Evolutionary conservation across 2,888 invertebrate species (phyloP).

Genomic region (Mesochorus sp.): DNA sequence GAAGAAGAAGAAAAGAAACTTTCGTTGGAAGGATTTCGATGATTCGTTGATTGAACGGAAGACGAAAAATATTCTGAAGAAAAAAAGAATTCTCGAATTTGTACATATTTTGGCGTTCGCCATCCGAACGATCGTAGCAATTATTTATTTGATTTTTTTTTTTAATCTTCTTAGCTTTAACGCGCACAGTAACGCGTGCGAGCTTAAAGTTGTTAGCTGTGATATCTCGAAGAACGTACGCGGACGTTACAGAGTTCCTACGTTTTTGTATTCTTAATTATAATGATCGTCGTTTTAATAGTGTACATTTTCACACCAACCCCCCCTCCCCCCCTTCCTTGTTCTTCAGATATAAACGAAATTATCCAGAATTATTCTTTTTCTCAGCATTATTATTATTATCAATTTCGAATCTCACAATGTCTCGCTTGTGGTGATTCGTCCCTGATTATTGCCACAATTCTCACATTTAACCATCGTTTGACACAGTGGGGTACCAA

Average conservation of each 20-base stretch:
- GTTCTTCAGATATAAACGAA: slow-evolving; percentile 10
- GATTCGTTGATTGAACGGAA: slow-evolving; percentile 2
- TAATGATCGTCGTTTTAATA: slow-evolving; percentile 44
- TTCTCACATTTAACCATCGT: slow-evolving; percentile 22
- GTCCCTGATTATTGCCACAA: no score
- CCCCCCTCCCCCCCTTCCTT: background rate
- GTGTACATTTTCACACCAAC: slow-evolving; percentile 3
- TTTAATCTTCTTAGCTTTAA: slow-evolving; percentile 75
- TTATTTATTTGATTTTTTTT: slow-evolving; percentile 67
- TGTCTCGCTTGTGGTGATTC: slow-evolving; percentile 47
- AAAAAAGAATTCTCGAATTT: slow-evolving; percentile 22
- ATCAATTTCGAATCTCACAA: slow-evolving; percentile 54
- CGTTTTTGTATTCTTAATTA: slow-evolving; percentile 71
- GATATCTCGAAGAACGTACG: slow-evolving; percentile 79
- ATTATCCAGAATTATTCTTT: slow-evolving; percentile 8
- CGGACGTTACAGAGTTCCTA: slow-evolving; percentile 79
- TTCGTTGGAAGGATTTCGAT: slow-evolving; percentile 14
- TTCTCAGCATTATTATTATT: slow-evolving; percentile 25
- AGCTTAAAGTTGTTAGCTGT: slow-evolving; percentile 79
- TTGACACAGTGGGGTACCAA: slow-evolving; percentile 33
- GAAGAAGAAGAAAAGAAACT: slow-evolving; percentile 27
- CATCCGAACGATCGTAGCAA: slow-evolving; percentile 53
- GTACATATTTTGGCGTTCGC: slow-evolving; percentile 54
- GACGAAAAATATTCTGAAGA: slow-evolving; percentile 1
- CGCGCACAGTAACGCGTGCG: slow-evolving; percentile 65